phyloP scores from a whole-genome alignment of 2,888 invertebrate species.

The Trichogramma evanescens region DNA sequence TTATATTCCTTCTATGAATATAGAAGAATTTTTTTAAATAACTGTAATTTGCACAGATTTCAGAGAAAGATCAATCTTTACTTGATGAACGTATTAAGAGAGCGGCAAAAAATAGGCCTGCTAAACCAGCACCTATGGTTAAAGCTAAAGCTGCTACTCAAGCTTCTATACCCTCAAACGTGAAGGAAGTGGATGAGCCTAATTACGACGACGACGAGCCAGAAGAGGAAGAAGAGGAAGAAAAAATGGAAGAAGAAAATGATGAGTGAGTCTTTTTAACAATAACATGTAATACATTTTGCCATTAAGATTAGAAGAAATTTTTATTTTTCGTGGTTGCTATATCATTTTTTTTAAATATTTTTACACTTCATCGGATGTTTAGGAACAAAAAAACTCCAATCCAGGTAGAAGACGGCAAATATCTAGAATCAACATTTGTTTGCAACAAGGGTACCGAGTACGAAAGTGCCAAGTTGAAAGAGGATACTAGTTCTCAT shows the following conservation, averaged over 20 bases:
- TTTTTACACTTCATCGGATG: constrained; percentile 8
- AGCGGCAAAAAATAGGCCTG: constrained; percentile 61
- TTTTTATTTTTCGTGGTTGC: constrained; percentile 2
- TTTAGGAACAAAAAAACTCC: constrained; percentile 1
- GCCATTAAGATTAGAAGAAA: neutral
- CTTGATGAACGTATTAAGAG: constrained; percentile 95
- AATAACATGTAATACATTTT: neutral
- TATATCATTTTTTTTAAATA: neutral
- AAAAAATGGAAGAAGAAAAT: constrained; percentile 24
- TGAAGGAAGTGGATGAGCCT: constrained; percentile 40
- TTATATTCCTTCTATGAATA: neutral
- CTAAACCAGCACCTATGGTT: constrained; percentile 49
- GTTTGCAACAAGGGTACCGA: constrained; percentile 13
- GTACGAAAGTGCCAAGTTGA: constrained; percentile 12
- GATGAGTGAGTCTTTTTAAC: constrained; percentile 19
- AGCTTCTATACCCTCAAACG: constrained; percentile 41
- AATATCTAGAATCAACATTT: constrained; percentile 17
- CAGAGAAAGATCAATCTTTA: constrained; percentile 89
- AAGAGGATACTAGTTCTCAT: constrained; percentile 10
- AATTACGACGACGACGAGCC: constrained; percentile 44
- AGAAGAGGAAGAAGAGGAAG: constrained; percentile 38
- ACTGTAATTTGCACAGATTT: constrained; percentile 54
- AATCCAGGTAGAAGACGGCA: constrained; percentile 4
- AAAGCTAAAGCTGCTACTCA: constrained; percentile 42
- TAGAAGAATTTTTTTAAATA: neutral